Conservation (phyloP, 2,888 invertebrate species). For the Choristoneura rosaceana region DNA sequence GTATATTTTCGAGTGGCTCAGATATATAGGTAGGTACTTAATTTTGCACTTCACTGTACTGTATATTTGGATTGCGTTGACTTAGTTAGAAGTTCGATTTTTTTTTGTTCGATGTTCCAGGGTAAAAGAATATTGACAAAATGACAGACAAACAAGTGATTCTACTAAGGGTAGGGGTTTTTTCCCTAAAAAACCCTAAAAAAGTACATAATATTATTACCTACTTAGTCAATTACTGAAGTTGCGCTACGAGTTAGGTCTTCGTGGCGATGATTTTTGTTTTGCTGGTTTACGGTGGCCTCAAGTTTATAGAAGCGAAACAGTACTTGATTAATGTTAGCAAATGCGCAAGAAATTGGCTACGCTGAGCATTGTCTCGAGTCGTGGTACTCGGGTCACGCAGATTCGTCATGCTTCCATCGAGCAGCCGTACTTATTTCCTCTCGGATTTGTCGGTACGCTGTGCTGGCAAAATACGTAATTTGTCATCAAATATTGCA, state of each 20-base stretch:
- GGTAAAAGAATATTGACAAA: too few species aligned
- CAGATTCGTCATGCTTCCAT: slow-evolving; percentile 23
- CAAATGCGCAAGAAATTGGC: slow-evolving; percentile 24
- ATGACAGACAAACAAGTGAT: too few species aligned
- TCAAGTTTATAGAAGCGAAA: slow-evolving; percentile 20
- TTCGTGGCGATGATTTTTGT: background rate
- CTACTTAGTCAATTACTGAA: too few species aligned
- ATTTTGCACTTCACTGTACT: too few species aligned
- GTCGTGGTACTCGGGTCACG: slow-evolving; percentile 15
- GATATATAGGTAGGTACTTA: too few species aligned
- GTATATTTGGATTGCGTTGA: too few species aligned
- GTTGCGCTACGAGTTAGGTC: background rate
- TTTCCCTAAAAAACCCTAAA: too few species aligned
- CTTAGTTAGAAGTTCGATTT: too few species aligned
- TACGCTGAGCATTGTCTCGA: slow-evolving; percentile 15
- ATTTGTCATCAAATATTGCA: background rate
- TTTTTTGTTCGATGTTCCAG: too few species aligned
- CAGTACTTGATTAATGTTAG: slow-evolving; percentile 8
- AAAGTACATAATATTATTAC: too few species aligned
- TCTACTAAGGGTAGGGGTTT: too few species aligned
- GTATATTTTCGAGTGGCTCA: too few species aligned
- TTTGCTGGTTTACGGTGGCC: background rate
- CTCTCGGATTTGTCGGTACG: background rate
- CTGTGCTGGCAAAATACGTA: background rate
- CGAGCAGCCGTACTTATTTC: background rate